Conservation (phyloP, 2,113 vertebrate genomes). For the Panthera leo region DNA sequence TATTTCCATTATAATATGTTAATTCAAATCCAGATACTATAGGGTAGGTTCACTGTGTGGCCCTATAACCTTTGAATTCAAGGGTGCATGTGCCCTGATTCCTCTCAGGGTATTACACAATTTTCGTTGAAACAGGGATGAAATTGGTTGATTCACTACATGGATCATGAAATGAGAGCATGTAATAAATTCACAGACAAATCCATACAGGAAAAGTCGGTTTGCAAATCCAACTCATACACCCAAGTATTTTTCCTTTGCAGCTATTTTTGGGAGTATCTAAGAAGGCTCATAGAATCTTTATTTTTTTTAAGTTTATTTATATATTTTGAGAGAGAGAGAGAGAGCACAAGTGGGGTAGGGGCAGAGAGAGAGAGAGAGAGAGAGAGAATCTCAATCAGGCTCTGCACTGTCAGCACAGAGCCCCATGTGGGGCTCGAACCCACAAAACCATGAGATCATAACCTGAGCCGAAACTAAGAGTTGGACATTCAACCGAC, state of each 20-base stretch:
- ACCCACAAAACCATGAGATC: too few species aligned
- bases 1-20: neutral
- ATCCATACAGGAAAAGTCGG: neutral
- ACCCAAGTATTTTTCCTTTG: neutral
- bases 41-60: neutral
- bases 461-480: too few species aligned
- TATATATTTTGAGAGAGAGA: too few species aligned
- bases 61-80: neutral
- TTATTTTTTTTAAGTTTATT: too few species aligned
- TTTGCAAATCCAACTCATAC: neutral
- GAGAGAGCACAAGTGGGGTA: too few species aligned
- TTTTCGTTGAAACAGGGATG: neutral
- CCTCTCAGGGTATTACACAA: neutral
- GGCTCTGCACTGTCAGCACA: too few species aligned
- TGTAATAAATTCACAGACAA: neutral
- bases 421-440: too few species aligned
- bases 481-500: too few species aligned
- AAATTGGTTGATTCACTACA: neutral
- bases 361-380: too few species aligned
- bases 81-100: neutral
- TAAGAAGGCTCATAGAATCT: neutral
- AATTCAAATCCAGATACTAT: neutral
- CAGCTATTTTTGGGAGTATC: neutral
- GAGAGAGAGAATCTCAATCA: too few species aligned
- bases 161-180: neutral